Percentiles rank a stretch among this genome's conserved stretches.
Evolutionary conservation across 2,113 vertebrate species (phyloP).

Genomic region (Indicator maculatus): DNA sequence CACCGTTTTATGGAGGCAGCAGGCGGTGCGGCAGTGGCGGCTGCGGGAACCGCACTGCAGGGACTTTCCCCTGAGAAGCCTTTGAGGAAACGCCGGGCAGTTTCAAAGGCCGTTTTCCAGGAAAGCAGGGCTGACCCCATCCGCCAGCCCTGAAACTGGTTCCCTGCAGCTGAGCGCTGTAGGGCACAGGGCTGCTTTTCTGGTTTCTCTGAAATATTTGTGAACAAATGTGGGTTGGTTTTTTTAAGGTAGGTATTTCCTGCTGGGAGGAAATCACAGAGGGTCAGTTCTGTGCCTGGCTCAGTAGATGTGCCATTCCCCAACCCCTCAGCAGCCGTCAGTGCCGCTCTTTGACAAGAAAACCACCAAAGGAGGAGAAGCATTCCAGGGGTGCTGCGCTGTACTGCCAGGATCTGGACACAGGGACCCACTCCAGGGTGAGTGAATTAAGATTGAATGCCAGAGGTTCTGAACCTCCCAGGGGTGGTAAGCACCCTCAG

Average conservation of each 20-base stretch:
- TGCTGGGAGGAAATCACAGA: fast-evolving
- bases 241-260: not conserved
- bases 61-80: conserved; percentile 54
- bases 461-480: not conserved
- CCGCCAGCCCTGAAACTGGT: fast-evolving
- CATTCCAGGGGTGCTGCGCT: fast-evolving
- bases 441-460: not conserved
- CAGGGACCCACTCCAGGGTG: not conserved
- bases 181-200: not conserved
- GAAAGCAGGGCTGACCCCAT: not conserved
- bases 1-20: not conserved
- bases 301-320: not conserved
- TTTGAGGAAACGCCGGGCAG: conserved; percentile 37
- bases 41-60: not conserved
- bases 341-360: fast-evolving
- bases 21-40: not conserved
- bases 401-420: fast-evolving
- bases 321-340: fast-evolving
- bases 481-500: not conserved
- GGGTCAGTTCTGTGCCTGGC: fast-evolving
- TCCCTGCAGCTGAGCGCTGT: fast-evolving
- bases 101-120: conserved; percentile 1
- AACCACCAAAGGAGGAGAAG: not conserved
- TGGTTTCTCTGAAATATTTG: not conserved
- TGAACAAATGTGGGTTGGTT: not conserved